phyloP scores from a whole-genome alignment of 2,797 vertebrate genomes.

The Garrulus glandarius region DNA sequence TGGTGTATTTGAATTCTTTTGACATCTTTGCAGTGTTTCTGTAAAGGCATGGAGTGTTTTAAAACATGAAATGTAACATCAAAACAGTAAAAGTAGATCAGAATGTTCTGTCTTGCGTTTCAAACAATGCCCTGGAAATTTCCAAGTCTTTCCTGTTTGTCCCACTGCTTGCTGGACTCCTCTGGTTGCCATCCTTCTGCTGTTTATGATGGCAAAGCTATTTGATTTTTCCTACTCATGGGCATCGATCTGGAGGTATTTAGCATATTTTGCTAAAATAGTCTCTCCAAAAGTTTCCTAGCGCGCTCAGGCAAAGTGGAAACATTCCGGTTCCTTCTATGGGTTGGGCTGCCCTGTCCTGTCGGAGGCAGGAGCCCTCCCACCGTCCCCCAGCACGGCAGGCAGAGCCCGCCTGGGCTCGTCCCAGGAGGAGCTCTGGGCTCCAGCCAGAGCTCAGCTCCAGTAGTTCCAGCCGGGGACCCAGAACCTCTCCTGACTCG shows the following conservation, averaged over 20 bases:
- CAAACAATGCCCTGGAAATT: slow-evolving; percentile 57
- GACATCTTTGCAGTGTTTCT: slow-evolving; percentile 27
- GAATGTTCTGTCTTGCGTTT: slow-evolving; percentile 45
- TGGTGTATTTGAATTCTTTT: slow-evolving; percentile 22
- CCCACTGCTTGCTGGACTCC: not conserved
- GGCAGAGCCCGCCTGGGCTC: not conserved
- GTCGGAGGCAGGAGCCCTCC: not conserved
- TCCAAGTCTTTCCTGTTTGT: slow-evolving; percentile 53
- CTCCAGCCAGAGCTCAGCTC: slow-evolving; percentile 17
- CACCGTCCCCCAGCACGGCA: not conserved
- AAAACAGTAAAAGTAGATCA: slow-evolving; percentile 57
- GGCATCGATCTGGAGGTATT: slow-evolving; percentile 52
- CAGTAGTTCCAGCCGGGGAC: not conserved
- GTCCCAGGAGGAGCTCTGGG: not conserved
- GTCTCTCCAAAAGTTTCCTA: slow-evolving; percentile 30
- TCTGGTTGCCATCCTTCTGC: slow-evolving; percentile 32
- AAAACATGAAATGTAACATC: slow-evolving; percentile 35
- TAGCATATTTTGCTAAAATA: slow-evolving; percentile 33
- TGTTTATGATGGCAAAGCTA: slow-evolving; percentile 24
- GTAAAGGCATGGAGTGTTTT: slow-evolving; percentile 40
- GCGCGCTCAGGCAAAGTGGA: not conserved
- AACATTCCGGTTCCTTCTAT: not conserved
- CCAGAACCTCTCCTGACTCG: slow-evolving; percentile 9
- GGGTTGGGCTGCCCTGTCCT: not conserved
- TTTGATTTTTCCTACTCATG: slow-evolving; percentile 23